These are phyloP conservation scores for Sarcophaga bullata DNA, from an alignment of 1,140 invertebrate genomes.

Conservation along the genomic window DNA sequence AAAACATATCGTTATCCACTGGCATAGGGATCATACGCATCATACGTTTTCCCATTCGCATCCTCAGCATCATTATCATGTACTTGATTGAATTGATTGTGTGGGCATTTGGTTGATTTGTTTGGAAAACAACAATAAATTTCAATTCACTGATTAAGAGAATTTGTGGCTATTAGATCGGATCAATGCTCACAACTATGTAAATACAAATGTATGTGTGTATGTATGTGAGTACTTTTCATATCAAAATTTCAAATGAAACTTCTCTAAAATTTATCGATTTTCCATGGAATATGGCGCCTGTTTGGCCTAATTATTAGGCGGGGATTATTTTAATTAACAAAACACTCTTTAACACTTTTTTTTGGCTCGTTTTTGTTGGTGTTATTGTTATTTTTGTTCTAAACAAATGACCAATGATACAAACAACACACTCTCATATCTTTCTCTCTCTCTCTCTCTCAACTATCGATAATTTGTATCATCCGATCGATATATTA, in stretches of 20 bases:
- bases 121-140: slow-evolving; percentile 24
- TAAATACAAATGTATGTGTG: no score
- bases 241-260: no score
- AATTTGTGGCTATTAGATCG: no score
- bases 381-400: no score
- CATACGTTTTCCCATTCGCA: no score
- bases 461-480: not conserved
- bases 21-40: no score
- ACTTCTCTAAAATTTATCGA: no score
- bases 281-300: slow-evolving; percentile 52
- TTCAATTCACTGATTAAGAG: not conserved
- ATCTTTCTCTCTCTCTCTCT: not conserved
- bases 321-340: slow-evolving; percentile 57
- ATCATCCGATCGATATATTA: not conserved
- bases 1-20: no score
- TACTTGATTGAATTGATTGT: not conserved
- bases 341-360: slow-evolving; percentile 4
- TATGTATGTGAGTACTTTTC: no score
- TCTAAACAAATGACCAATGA: not conserved
- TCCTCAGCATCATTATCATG: no score
- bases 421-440: not conserved
- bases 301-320: slow-evolving; percentile 59
- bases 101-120: slow-evolving; percentile 24
- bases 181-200: no score
- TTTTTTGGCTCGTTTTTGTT: no score